These are phyloP conservation scores for Piprites chloris DNA, from an alignment of 2,113 vertebrate genomes.

Conservation along the genomic window DNA sequence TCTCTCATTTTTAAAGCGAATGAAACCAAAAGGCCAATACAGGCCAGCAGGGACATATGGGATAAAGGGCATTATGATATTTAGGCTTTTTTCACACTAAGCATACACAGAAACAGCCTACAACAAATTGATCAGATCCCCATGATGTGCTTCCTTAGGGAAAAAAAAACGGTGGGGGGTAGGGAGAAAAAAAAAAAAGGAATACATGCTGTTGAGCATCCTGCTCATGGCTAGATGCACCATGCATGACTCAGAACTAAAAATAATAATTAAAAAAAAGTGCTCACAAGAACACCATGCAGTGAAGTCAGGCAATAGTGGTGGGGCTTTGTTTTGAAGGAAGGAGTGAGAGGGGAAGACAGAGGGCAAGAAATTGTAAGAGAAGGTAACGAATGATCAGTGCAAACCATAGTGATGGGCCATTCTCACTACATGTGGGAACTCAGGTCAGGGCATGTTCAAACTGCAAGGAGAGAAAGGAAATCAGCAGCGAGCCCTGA, in stretches of 20 bases:
- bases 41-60: neutral
- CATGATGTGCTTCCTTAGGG: neutral
- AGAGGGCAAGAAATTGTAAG: neutral
- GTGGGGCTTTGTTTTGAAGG: neutral
- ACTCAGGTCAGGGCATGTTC: conserved; percentile 46
- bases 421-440: conserved; percentile 45
- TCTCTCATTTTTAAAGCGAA: neutral
- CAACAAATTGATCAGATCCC: neutral
- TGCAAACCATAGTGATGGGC: conserved; percentile 50
- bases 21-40: neutral
- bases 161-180: neutral
- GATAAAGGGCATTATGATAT: neutral
- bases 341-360: neutral
- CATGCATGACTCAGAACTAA: neutral
- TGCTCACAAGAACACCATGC: conserved; percentile 48
- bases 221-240: conserved; percentile 16
- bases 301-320: conserved; percentile 20
- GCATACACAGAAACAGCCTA: neutral
- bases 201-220: conserved; percentile 27
- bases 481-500: conserved; percentile 17
- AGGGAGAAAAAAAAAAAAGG: neutral
- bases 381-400: conserved; percentile 32
- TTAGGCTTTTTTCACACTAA: neutral
- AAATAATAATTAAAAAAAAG: neutral
- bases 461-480: conserved; percentile 58